Percentiles rank a stretch among this genome's conserved stretches.
Evolutionary conservation across 2,113 vertebrate species (phyloP).

Genomic region (Cynoglossus semilaevis): DNA sequence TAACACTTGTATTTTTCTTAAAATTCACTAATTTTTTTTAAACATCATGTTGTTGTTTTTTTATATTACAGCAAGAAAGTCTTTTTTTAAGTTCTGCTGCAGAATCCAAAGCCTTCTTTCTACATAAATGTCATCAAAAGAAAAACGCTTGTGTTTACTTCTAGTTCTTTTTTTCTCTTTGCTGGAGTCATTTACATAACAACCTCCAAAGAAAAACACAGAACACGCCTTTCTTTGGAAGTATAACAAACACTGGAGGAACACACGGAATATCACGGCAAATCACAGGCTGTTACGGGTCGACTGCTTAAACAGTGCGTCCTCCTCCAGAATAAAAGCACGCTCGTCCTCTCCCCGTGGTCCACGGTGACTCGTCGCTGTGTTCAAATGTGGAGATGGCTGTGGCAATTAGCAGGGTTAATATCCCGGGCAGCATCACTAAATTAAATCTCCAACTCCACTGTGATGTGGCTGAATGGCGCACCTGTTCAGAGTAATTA

Average conservation of each 20-base stretch:
- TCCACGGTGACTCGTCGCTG: slow-evolving; percentile 45
- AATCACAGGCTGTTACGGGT: too few species aligned
- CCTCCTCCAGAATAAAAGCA: slow-evolving; percentile 50
- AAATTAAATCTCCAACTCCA: slow-evolving; percentile 74
- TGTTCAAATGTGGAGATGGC: slow-evolving; percentile 37
- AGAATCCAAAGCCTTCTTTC: background rate
- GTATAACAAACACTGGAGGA: too few species aligned
- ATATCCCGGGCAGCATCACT: slow-evolving; percentile 72
- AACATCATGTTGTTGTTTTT: too few species aligned
- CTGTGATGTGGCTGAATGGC: slow-evolving; percentile 59
- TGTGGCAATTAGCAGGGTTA: slow-evolving; percentile 75
- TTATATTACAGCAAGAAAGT: too few species aligned
- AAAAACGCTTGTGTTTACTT: background rate
- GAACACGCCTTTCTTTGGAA: too few species aligned
- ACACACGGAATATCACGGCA: too few species aligned
- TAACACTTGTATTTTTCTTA: too few species aligned
- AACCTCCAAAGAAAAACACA: too few species aligned
- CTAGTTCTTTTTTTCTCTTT: too few species aligned
- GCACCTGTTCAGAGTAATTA: slow-evolving; percentile 77
- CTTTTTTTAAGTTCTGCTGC: too few species aligned
- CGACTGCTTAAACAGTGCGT: slow-evolving; percentile 26
- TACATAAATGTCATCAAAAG: background rate
- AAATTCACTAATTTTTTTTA: too few species aligned
- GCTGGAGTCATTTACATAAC: too few species aligned
- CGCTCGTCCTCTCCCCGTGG: slow-evolving; percentile 46